Evolutionary conservation across 2,888 invertebrate species (phyloP).

Genomic region (Ornithoptera alexandrae): DNA sequence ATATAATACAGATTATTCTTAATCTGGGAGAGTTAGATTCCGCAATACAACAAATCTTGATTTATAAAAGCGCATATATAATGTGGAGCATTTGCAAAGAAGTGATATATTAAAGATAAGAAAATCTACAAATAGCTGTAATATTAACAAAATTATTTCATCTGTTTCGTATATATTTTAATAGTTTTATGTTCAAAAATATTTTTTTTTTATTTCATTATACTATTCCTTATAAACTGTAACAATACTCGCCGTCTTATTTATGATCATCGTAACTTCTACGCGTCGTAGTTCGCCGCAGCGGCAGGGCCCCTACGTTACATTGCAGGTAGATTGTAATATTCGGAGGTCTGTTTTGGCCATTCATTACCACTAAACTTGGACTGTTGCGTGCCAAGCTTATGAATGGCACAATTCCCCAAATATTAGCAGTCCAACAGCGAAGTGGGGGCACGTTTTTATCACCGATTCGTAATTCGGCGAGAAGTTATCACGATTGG

Average conservation of each 20-base stretch:
- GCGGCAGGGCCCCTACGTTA: not conserved
- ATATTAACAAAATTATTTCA: too few species aligned
- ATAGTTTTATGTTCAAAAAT: too few species aligned
- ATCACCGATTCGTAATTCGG: not conserved
- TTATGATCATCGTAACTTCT: not conserved
- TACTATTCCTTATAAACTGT: not conserved
- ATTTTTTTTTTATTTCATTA: too few species aligned
- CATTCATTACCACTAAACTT: conserved; percentile 26
- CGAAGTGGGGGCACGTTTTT: conserved; percentile 7
- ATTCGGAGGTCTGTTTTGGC: conserved; percentile 9
- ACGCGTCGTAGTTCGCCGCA: not conserved
- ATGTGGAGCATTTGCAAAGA: too few species aligned
- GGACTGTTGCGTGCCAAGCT: conserved; percentile 23
- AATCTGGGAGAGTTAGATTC: too few species aligned
- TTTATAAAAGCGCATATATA: too few species aligned
- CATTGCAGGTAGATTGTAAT: conserved; percentile 11
- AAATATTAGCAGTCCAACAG: conserved; percentile 10
- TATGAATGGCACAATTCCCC: conserved; percentile 20
- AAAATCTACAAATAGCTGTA: too few species aligned
- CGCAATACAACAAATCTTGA: too few species aligned
- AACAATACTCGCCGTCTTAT: not conserved
- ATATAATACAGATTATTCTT: too few species aligned
- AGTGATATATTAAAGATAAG: too few species aligned
- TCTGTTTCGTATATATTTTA: too few species aligned
- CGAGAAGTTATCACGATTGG: not conserved